Percentiles rank a stretch among this genome's conserved stretches.
Evolutionary conservation across 2,797 vertebrate species (phyloP).

Genomic region (Notoglanidium macrostoma): DNA sequence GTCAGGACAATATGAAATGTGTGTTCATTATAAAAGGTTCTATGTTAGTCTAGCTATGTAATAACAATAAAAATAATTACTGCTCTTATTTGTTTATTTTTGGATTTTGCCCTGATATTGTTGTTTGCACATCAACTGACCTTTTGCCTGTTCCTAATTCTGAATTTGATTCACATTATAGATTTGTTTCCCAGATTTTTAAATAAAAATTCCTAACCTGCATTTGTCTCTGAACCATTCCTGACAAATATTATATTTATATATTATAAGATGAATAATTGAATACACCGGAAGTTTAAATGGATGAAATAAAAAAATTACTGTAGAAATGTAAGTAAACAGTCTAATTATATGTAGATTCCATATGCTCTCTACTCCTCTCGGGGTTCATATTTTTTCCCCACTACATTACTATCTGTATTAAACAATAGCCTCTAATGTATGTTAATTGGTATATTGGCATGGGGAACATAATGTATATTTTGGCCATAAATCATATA

Average conservation of each 20-base stretch:
- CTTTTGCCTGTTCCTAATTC: too few relatives aligned
- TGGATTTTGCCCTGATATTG: too few relatives aligned
- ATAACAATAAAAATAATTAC: background rate
- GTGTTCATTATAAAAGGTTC: background rate
- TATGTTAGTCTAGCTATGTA: background rate
- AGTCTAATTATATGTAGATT: background rate
- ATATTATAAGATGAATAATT: background rate
- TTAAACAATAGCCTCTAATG: background rate
- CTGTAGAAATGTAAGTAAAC: background rate
- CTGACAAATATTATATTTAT: too few relatives aligned
- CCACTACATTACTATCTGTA: background rate
- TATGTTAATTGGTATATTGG: background rate
- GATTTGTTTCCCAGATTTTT: too few relatives aligned
- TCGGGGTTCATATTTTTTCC: background rate
- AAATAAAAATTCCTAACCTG: too few relatives aligned
- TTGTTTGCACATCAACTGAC: too few relatives aligned
- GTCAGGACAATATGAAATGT: background rate
- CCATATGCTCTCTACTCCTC: background rate
- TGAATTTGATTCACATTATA: too few relatives aligned
- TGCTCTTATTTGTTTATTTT: background rate
- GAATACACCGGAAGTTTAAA: background rate
- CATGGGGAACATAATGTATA: background rate
- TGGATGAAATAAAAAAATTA: background rate
- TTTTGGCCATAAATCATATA: background rate
- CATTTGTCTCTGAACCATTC: too few relatives aligned